These are phyloP conservation scores for Platerodrilus igneus DNA, from an alignment of 2,888 invertebrate species.

Conservation along the genomic window DNA sequence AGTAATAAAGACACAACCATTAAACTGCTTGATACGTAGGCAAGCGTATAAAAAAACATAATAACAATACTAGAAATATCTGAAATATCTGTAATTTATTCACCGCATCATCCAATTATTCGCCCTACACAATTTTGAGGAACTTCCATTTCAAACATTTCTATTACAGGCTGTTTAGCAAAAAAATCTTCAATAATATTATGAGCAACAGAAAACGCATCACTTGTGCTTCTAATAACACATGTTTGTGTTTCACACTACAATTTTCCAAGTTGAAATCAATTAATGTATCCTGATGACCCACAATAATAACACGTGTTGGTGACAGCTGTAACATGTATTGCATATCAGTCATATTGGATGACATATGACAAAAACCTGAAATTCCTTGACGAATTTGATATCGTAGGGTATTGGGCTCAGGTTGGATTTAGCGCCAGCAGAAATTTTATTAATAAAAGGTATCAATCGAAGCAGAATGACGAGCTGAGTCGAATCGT, in stretches of 20 bases:
- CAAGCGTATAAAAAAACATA: too few relatives aligned
- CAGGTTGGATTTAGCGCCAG: too few relatives aligned
- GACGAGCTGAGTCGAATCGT: too few relatives aligned
- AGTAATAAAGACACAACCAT: too few relatives aligned
- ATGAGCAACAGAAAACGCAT: slow-evolving; percentile 68
- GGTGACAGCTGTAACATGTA: slow-evolving; percentile 78
- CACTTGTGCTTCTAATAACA: slow-evolving; percentile 63
- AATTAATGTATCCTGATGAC: slow-evolving; percentile 83
- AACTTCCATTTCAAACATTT: slow-evolving; percentile 63
- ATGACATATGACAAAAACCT: slow-evolving; percentile 76
- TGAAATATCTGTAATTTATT: slow-evolving; percentile 66
- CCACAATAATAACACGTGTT: slow-evolving; percentile 78
- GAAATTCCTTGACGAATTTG: slow-evolving; percentile 86
- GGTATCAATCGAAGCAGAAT: too few relatives aligned
- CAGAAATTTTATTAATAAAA: too few relatives aligned
- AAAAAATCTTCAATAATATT: slow-evolving; percentile 64
- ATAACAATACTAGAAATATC: too few relatives aligned
- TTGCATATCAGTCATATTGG: slow-evolving; percentile 87
- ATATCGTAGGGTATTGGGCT: too few relatives aligned
- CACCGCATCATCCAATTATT: slow-evolving; percentile 73
- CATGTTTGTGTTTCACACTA: slow-evolving; percentile 60
- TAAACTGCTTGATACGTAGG: too few relatives aligned
- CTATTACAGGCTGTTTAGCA: slow-evolving; percentile 62
- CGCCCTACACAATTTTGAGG: slow-evolving; percentile 63
- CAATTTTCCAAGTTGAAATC: slow-evolving; percentile 80